Base-by-base conservation (phyloP, 2,113 vertebrate genomes). In the Amia ocellicauda region DNA sequence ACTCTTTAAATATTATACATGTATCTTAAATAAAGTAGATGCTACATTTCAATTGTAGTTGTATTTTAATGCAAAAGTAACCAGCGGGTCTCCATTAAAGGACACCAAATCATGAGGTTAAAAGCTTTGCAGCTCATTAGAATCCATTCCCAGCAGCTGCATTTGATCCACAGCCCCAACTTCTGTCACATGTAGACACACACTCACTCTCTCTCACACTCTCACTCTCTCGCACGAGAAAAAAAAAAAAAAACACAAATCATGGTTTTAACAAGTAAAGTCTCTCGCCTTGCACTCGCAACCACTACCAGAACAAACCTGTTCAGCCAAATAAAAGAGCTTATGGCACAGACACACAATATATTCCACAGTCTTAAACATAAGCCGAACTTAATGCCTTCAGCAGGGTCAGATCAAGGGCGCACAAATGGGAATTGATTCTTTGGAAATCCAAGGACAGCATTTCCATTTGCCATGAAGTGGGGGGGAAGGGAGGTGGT, bases 381-480 rank as follows among this genome's bases (percentile, higher is more conserved):
- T 85, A 84, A 84, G 78, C 72, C 78, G 81, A 83, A 84, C 80
- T 89, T 88, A 90, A 86, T 86, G 81, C 74, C 76, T 85, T 75
- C 82, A 70, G 64, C 83, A 86, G 90, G 89, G 90, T 92, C 90
- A 90, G 89, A 91, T 88, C 86, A 91, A 91, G 86, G 91, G 87
- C 90, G 85, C 88, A 87, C 86, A 92, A 92, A 91, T 80, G 83
- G 91, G 89, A 94, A 94, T 91, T 89, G 88, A 91, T 87, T 88
- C 78, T 81, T 85, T 80, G 80, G 74, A 82, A 83, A 79, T 75
- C 83, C 87, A 90, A 93, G 91, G 88, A 91, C 71, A 78, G 77
- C 81, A 82, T 84, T 81, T 79, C 78, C 78, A 84, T 88, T 88
- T 82, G 73, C 70, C 66, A 72, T 69, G 69, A 70, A 76, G 73